phyloP scores from a whole-genome alignment of 2,113 vertebrate genomes.

The Paradisaea rubra region DNA sequence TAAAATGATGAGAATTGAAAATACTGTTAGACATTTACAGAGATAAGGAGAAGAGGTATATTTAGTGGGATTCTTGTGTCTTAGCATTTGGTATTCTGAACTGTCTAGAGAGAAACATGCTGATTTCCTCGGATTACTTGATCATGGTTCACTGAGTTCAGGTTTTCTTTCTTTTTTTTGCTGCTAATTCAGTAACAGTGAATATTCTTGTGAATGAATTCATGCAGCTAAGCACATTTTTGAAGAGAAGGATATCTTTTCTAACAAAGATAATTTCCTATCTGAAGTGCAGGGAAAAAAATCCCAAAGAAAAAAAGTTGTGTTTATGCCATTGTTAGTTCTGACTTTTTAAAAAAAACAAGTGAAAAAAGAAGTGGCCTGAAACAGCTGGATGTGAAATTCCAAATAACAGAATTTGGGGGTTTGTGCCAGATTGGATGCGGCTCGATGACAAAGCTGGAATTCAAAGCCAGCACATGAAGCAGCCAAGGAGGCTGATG shows the following conservation, averaged over 20 bases:
- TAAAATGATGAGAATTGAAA: slow-evolving; percentile 1
- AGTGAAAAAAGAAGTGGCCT: not conserved
- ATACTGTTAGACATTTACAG: not conserved
- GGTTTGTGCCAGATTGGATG: not conserved
- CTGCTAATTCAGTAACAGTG: not conserved
- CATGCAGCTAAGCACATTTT: not conserved
- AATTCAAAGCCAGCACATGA: not conserved
- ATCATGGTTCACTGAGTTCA: slow-evolving; percentile 57
- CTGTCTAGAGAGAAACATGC: slow-evolving; percentile 30
- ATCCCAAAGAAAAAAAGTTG: no score
- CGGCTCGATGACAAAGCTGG: not conserved
- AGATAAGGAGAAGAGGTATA: not conserved
- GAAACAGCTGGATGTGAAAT: not conserved
- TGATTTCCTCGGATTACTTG: slow-evolving; percentile 44
- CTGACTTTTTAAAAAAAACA: not conserved
- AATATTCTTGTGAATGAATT: slow-evolving; percentile 13
- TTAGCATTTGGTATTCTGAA: slow-evolving; percentile 24
- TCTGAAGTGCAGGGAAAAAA: not conserved
- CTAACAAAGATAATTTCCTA: not conserved
- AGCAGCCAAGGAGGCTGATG: not conserved
- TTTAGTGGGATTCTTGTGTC: slow-evolving; percentile 20
- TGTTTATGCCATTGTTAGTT: not conserved
- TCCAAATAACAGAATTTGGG: not conserved
- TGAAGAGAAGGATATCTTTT: not conserved
- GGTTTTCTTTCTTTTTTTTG: slow-evolving; percentile 1